A percentile compares a stretch with the other conserved stretches of the same genome.
Conservation (phyloP, 2,113 vertebrate species). For the Rana temporaria region DNA sequence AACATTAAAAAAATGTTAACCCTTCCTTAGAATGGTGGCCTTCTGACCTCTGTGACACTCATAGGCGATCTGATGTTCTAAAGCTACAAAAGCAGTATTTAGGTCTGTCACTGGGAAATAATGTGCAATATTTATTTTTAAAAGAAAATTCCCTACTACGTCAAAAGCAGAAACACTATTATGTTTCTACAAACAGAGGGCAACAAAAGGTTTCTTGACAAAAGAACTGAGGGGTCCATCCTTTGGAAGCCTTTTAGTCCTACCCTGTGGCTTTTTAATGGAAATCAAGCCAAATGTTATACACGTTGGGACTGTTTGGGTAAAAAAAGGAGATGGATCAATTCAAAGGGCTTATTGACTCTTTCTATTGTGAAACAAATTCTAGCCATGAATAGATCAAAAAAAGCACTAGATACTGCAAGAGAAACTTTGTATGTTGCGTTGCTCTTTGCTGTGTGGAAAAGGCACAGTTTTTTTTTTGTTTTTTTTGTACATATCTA, state of each 20-base stretch:
- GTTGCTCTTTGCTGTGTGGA: constrained; percentile 69
- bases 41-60: constrained; percentile 1
- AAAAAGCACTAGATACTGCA: constrained; percentile 79
- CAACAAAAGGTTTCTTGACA: constrained; percentile 82
- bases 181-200: constrained; percentile 83
- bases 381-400: constrained; percentile 81
- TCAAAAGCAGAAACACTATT: constrained; percentile 79
- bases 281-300: constrained; percentile 85
- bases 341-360: constrained; percentile 82
- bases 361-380: constrained; percentile 87
- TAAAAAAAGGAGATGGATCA: constrained; percentile 63
- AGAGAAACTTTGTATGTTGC: constrained; percentile 75
- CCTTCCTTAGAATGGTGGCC: neutral
- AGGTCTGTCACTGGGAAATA: constrained; percentile 67
- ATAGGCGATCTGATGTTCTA: constrained; percentile 3
- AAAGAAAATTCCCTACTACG: constrained; percentile 71
- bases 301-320: constrained; percentile 81
- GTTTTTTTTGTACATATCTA: constrained; percentile 29
- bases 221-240: constrained; percentile 81
- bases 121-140: constrained; percentile 87
- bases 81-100: constrained; percentile 25
- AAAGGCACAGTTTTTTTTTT: constrained; percentile 58
- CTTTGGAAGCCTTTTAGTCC: constrained; percentile 74
- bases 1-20: neutral
- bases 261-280: constrained; percentile 88